Percentiles rank a stretch among this genome's conserved stretches.
These are phyloP conservation scores for Temnopleurus reevesii DNA, from an alignment of 53 echinoderm and acorn worm species.

Conservation along the genomic window DNA sequence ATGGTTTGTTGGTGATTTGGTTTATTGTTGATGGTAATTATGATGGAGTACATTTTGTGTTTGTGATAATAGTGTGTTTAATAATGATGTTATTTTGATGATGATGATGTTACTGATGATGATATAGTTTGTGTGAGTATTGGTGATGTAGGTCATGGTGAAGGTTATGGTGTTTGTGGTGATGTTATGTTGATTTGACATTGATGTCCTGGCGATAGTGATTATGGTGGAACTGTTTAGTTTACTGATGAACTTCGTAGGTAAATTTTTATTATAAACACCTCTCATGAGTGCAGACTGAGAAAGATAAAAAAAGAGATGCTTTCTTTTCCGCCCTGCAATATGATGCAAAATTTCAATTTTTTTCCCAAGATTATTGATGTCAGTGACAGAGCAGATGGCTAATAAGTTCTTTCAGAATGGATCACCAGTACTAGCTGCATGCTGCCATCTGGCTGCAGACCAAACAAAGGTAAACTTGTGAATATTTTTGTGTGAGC, in stretches of 20 bases:
- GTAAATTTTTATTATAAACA: too few species aligned
- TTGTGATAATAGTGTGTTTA: background rate
- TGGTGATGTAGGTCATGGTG: background rate
- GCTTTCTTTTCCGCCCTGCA: too few species aligned
- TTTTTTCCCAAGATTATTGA: constrained; percentile 53
- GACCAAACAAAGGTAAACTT: constrained; percentile 76
- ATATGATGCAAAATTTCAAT: too few species aligned
- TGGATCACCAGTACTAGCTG: constrained; percentile 84
- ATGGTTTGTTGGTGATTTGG: background rate
- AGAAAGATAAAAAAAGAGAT: too few species aligned
- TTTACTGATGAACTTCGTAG: too few species aligned
- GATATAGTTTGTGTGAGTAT: background rate
- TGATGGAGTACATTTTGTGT: too few species aligned
- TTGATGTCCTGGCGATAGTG: too few species aligned
- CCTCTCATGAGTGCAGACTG: too few species aligned
- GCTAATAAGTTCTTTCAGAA: constrained; percentile 85
- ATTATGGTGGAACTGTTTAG: too few species aligned
- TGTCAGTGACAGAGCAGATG: constrained; percentile 64
- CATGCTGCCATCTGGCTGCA: constrained; percentile 93
- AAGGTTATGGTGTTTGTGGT: background rate
- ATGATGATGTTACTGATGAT: background rate
- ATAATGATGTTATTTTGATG: background rate
- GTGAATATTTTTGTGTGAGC: too few species aligned
- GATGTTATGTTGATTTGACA: background rate
- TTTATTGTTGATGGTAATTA: background rate